Base-by-base conservation (phyloP, 2,888 invertebrate species). In the Nemotelus pantherinus region DNA sequence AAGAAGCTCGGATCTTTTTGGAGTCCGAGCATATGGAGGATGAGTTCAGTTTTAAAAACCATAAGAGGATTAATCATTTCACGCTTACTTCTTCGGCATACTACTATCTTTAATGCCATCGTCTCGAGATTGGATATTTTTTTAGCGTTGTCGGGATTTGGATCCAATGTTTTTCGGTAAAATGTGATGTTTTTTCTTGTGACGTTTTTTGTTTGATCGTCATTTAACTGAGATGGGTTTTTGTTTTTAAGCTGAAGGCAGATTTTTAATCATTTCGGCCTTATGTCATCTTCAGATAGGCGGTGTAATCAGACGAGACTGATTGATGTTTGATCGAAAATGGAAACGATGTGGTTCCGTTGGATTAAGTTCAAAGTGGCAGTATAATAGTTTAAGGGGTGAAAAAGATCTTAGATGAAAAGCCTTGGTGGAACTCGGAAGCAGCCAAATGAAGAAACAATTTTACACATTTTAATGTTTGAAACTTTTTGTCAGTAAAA, bases 31-130 rank as follows among this genome's bases (percentile, higher is more conserved):
- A 77, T 64, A 74, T 77, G 72, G 55, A 67, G 55, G 60, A 55
- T 70, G 74, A 50, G 74, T 63, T 60, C 60, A 39, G 74, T 77
- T 77, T 77, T 58, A 77, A 77, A 58, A 57, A 68, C 55, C 64
- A 65, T 77, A 77, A 77, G 77, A 77, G 77, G 77, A 77, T 77
- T 77, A 77, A 77, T 77, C 77, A 77, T 77, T 77, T 77, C 77
- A 77, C 77, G 77, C 77, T 77, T 77, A 68, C 65, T 74, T 74
- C 77, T 74, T 25, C 25, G 25, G 68, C 60, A 60, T 50, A 74
- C 60, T 63, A 74, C 74, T 60, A 60, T 74, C 74, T 47, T 60
- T 74, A 74, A 74, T 60, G 60, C 74, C 55, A 55, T 25, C 55
- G 43, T 70, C 70, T 55, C 25, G 70, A 44, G 10, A 9, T 55